Conservation (phyloP, 2,113 vertebrate species). For the Epinephelus lanceolatus region DNA sequence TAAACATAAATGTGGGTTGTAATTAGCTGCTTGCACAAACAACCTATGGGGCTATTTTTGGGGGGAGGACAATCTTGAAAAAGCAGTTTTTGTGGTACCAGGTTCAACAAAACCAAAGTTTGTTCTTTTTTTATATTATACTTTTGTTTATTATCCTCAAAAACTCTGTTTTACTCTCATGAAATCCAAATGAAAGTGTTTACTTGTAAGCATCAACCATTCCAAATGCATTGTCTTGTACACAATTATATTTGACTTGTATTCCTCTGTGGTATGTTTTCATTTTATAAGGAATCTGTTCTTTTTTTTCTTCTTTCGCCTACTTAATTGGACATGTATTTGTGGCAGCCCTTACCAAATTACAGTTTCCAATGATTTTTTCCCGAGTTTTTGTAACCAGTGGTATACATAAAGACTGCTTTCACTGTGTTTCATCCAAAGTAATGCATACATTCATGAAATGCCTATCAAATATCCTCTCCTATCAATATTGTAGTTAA, state of each 20-base stretch:
- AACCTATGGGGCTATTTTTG: too few relatives aligned
- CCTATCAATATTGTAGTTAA: slow-evolving; percentile 33
- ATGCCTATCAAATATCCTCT: slow-evolving; percentile 43
- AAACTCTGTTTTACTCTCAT: slow-evolving; percentile 24
- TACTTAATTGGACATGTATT: slow-evolving; percentile 83
- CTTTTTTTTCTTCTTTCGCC: neutral
- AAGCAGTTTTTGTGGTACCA: slow-evolving; percentile 87
- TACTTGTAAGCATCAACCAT: slow-evolving; percentile 15
- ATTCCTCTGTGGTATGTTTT: slow-evolving; percentile 57
- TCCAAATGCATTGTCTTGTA: slow-evolving; percentile 49
- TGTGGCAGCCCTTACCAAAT: slow-evolving; percentile 81
- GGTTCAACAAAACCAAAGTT: slow-evolving; percentile 6
- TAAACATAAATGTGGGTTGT: too few relatives aligned
- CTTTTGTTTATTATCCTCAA: slow-evolving; percentile 5
- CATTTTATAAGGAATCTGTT: slow-evolving; percentile 34
- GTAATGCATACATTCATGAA: slow-evolving; percentile 43
- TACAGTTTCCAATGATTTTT: slow-evolving; percentile 33
- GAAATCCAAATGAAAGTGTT: slow-evolving; percentile 19
- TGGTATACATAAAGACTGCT: slow-evolving; percentile 83
- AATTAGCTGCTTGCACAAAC: too few relatives aligned
- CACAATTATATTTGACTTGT: slow-evolving; percentile 43
- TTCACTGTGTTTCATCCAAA: slow-evolving; percentile 69
- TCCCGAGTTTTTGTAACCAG: slow-evolving; percentile 23
- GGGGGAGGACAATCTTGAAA: slow-evolving; percentile 67
- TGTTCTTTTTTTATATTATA: slow-evolving; percentile 8